phyloP scores from a whole-genome alignment of 2,888 invertebrate species.

The Nephrotoma flavescens region DNA sequence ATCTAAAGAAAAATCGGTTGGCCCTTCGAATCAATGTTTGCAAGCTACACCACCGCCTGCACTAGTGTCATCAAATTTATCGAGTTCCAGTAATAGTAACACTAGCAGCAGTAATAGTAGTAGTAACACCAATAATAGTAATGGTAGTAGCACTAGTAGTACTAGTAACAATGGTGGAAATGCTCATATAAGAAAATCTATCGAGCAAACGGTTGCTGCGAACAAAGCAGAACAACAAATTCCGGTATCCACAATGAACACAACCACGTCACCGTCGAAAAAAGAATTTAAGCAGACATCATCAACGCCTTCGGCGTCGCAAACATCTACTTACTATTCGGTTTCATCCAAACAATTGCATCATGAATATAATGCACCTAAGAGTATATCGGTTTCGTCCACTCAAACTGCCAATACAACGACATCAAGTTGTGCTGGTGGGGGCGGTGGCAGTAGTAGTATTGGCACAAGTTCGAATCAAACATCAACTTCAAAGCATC shows the following conservation, averaged over 20 bases:
- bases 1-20: background rate
- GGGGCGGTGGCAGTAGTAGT: background rate
- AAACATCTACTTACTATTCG: background rate
- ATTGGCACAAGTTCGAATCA: background rate
- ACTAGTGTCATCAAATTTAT: background rate
- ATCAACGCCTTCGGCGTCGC: background rate
- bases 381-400: background rate
- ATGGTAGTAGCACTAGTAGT: background rate
- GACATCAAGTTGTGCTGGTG: background rate
- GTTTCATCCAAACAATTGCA: background rate
- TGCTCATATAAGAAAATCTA: background rate
- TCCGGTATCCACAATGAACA: background rate
- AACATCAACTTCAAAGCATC: slow-evolving; percentile 10
- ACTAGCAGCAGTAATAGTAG: background rate
- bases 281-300: background rate
- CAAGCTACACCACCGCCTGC: background rate
- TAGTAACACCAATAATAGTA: background rate
- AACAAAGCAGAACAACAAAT: background rate
- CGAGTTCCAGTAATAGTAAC: background rate
- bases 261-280: slow-evolving; percentile 5
- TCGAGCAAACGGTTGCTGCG: background rate
- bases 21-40: background rate
- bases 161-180: background rate
- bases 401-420: background rate
- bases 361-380: background rate